Evolutionary conservation across 2,797 vertebrate genomes (phyloP).

Genomic region (Florisuga fusca): DNA sequence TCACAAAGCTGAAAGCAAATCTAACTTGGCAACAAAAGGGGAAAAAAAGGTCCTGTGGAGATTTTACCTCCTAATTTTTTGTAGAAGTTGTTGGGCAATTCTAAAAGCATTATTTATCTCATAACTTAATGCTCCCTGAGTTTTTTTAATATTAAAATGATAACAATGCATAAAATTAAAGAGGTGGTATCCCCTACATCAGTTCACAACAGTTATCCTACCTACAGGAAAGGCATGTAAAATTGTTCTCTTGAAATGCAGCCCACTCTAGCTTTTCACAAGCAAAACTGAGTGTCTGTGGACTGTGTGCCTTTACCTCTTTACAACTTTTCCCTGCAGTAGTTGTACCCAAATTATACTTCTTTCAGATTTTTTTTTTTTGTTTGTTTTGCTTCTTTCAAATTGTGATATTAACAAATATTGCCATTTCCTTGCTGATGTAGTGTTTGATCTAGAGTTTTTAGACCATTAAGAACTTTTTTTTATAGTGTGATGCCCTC

Average conservation of each 20-base stretch:
- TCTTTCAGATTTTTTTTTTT: background rate
- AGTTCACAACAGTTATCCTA: background rate
- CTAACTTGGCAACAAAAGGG: background rate
- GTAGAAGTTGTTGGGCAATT: background rate
- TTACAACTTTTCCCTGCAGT: background rate
- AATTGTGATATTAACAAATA: background rate
- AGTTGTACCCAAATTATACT: background rate
- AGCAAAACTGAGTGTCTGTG: background rate
- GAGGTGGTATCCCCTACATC: background rate
- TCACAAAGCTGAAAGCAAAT: conserved; percentile 31
- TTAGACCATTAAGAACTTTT: conserved; percentile 19
- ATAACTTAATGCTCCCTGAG: background rate
- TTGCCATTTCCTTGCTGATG: background rate
- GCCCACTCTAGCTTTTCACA: background rate
- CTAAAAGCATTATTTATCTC: background rate
- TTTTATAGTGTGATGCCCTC: background rate
- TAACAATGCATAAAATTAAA: background rate
- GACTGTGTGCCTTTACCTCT: background rate
- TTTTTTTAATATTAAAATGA: background rate
- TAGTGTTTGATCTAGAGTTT: background rate
- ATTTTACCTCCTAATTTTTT: background rate
- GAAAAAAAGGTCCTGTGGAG: background rate
- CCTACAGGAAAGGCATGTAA: background rate
- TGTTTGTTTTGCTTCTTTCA: background rate
- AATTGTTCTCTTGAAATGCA: background rate